phyloP scores from a whole-genome alignment of 2,113 vertebrate genomes.

The Chaetops frenatus region DNA sequence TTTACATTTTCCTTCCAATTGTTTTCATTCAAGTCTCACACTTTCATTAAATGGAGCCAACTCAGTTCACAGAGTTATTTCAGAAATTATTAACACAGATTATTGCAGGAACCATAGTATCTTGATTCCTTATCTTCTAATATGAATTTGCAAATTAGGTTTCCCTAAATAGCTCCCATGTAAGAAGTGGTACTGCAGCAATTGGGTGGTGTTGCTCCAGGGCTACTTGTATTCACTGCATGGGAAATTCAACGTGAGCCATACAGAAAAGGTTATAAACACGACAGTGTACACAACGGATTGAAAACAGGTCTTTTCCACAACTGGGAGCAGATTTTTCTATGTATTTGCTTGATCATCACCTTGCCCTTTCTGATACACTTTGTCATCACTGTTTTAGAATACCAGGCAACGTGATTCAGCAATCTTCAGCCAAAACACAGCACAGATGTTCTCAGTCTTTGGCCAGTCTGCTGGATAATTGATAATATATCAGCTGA shows the following conservation, averaged over 20 bases:
- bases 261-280: background rate
- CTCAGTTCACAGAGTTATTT: background rate
- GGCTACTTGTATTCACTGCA: background rate
- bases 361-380: background rate
- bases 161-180: background rate
- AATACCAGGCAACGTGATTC: constrained; percentile 6
- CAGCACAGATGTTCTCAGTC: background rate
- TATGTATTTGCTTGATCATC: background rate
- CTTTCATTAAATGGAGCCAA: background rate
- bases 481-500: constrained; percentile 30
- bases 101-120: background rate
- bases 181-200: background rate
- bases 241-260: background rate
- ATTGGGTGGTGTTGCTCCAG: background rate
- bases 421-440: constrained; percentile 1
- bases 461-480: background rate
- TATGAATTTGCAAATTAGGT: background rate
- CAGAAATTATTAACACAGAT: background rate
- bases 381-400: background rate
- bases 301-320: background rate
- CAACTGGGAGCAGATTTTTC: background rate
- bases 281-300: background rate
- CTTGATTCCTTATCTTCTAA: background rate
- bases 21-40: constrained; percentile 32
- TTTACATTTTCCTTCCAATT: constrained; percentile 17